A percentile compares a stretch with the other conserved stretches of the same genome.
Conservation (phyloP, 2,113 vertebrate genomes). For the Ophiodon elongatus region DNA sequence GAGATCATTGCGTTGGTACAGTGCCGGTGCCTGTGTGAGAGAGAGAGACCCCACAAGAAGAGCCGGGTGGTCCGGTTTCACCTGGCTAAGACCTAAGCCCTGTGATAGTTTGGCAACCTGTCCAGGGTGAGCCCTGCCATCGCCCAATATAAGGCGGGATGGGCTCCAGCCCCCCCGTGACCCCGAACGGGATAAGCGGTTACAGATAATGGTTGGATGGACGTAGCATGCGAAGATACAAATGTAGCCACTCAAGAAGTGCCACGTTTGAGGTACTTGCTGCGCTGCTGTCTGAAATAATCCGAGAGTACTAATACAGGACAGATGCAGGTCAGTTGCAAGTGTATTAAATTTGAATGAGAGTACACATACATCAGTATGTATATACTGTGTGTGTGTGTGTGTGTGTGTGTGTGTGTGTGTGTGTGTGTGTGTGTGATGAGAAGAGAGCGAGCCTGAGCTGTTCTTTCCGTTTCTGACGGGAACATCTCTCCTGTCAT, state of each 20-base stretch:
- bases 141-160: too few species aligned
- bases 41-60: background rate
- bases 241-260: conserved; percentile 5
- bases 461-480: conserved; percentile 58
- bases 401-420: conserved; percentile 36
- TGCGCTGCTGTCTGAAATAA: conserved; percentile 17
- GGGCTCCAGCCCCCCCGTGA: too few species aligned
- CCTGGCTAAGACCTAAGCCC: background rate
- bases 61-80: background rate
- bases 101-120: background rate
- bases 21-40: background rate
- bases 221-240: background rate
- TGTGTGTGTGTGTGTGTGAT: conserved; percentile 38
- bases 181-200: too few species aligned
- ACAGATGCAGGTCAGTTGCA: conserved; percentile 17
- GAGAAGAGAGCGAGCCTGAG: conserved; percentile 48
- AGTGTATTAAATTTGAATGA: conserved; percentile 30
- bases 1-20: background rate
- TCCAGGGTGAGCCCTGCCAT: too few species aligned
- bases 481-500: conserved; percentile 70
- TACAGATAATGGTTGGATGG: background rate
- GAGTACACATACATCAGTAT: conserved; percentile 12
- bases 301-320: background rate
- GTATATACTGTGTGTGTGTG: conserved; percentile 23
- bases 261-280: background rate